Base-by-base conservation (phyloP, 2,888 invertebrate species). In the Dysmachus trigonus region DNA sequence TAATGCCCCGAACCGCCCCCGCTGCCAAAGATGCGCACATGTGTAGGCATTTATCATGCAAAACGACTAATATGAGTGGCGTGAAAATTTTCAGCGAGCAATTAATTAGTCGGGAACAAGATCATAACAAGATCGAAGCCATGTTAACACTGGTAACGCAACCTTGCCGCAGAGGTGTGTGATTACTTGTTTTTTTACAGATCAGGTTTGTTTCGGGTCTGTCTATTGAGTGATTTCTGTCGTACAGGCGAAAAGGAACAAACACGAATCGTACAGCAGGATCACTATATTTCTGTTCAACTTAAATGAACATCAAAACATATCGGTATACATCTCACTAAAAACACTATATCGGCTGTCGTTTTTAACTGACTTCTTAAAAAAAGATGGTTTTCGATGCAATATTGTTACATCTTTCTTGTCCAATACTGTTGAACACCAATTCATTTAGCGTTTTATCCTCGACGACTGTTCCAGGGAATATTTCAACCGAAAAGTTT, bases 101-200 rank as follows among this genome's bases (percentile, higher is more conserved):
- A 88, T 88, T 88, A 88, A 88, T 88, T 88, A 88, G 88, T 86
- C 87, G 87, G 86, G 88, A 88, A 88, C 88, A 88, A 88, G 88
- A 88, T 88, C 88, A 87, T 86, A 88, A 88, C 88, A 88, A 88
- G 88, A 88, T 88, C 87, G 86, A 86, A 87, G 62, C 87, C 87
- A 87, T 88, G 88, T 88, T 88, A 84, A 84, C 83, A 83, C 71
- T 83, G 72, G 22, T 38, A 72, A 47, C 47, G 73, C 73, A 73
- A 73, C 73, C 73, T 73, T 73, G 73, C 27, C 22, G 62, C 62
- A 62, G 27, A 62, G 82, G 82, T 62, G 82, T 82, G 82, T 18
- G 82, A 71, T 82, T 82, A 71, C 82, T 82, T 33, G 82, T 62
- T 47, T 82, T 47, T 82, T 35, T 35, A 41, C 38, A 82, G 62